Evolutionary conservation across 1,140 invertebrate genomes (phyloP), one percentile per base, ranked within the genome.

Genomic region (Polypedilum pembai): DNA sequence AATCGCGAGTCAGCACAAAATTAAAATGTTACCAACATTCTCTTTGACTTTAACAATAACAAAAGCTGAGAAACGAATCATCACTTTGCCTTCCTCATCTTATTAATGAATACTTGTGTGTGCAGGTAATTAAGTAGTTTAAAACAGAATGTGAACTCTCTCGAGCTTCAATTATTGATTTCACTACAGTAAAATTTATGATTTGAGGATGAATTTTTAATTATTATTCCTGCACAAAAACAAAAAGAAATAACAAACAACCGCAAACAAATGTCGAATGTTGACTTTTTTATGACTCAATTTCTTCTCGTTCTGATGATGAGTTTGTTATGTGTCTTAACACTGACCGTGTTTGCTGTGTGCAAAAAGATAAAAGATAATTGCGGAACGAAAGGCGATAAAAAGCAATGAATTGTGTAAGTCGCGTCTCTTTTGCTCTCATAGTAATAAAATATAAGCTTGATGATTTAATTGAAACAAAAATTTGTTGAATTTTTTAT

Each of bases 351-450:
- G 45, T 12, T 45, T 56, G 45, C 12, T 33, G 24, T 33, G 24
- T 33, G 24, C 24, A 33, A 3, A 33, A 33, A 56, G 45, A 56
- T 56, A n/a, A n/a, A n/a, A 56, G n/a, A 56, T 56, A 56, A 56
- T 56, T 56, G 45, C 45, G 45, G 45, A 56, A 56, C 45, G 45
- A 56, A 56, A 56, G 45, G 45, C 45, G 8, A 56, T 56, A 56
- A 56, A 56, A 56, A 12, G 12, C 12, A 56, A 56, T 33, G 24
- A 33, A 33, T 33, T 56, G 45, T 15, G 12, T n/a, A 3, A 56
- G 45, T 56, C 12, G 45, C n/a, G 15, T 33, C 24, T 33, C 5
- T 33, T 33, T 33, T 33, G 24, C 24, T 33, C 24, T 3, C 24
- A 33, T 4, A 45, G 15, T 8, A 1, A 45, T 45, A 45, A 56